Evolutionary conservation across 2,888 invertebrate genomes (phyloP), one percentile per base, ranked within the genome.

Genomic region (Galerucella nymphaeae): DNA sequence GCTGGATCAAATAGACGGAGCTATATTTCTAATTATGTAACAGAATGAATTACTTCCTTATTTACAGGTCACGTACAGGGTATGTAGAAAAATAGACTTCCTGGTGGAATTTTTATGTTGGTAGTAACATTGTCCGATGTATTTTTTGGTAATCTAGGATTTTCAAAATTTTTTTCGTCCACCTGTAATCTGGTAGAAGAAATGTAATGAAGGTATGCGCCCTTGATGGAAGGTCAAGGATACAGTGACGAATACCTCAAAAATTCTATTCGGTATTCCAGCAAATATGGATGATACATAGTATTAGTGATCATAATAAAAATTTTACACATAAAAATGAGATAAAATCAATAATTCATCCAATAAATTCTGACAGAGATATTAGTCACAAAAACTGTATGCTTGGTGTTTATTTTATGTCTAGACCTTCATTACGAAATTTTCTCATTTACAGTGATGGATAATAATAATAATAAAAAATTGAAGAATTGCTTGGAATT

Each of bases 21-120:
- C 58, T 59, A 61, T 61, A 16, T n/a, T 48, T 48, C n/a, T 13
- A 55, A 55, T 58, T 58, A 58, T 58, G 58, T 58, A 58, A 58
- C 23, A 58, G 58, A 58, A 58, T 58, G 30, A 58, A 30, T 30
- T 23, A 58, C 58, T 58, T 58, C 58, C 58, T 23, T 30, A 58
- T 58, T 58, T 58, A 30, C 30, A 23, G 58, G 30, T 58, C 30
- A 20, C 23, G 5, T 18, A 53, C 18, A 10, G 53, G 10, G 53
- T 8, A 8, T 0, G 8, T 16, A 16, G 18, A 53, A 30, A 30
- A 30, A 30, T 8, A 30, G 30, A 30, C 30, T 30, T 30, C 48
- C 14, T 48, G 48, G 13, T 48, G 48, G 14, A 14, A 14, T 48
- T 48, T 45, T 45, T 13, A 45, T 11, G 11, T 45, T 45, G 11